Percentiles rank a stretch among this genome's conserved stretches.
These are phyloP conservation scores for Globodera ellingtonae DNA, from an alignment of 1,140 invertebrate species.

Conservation along the genomic window DNA sequence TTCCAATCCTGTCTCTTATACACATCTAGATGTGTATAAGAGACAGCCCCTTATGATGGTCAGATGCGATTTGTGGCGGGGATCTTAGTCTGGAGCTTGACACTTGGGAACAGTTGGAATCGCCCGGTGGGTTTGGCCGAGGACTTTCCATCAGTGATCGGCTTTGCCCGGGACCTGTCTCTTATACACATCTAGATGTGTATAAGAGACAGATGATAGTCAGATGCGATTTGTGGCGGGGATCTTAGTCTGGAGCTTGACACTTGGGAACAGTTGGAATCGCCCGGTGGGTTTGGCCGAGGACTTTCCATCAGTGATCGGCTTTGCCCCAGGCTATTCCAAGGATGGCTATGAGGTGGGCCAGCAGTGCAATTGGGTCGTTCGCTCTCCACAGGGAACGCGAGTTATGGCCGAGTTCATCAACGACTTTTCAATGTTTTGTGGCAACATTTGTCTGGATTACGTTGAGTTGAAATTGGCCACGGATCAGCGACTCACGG, in stretches of 20 bases:
- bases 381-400: slow-evolving; percentile 40
- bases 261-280: slow-evolving; percentile 50
- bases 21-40: too few relatives aligned
- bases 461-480: slow-evolving; percentile 60
- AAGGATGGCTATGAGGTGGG: slow-evolving; percentile 52
- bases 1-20: too few relatives aligned
- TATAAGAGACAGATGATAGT: too few relatives aligned
- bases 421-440: slow-evolving; percentile 60
- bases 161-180: too few relatives aligned
- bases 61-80: slow-evolving; percentile 61
- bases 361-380: slow-evolving; percentile 59
- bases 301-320: not conserved
- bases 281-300: slow-evolving; percentile 33
- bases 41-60: slow-evolving; percentile 8
- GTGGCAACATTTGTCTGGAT: slow-evolving; percentile 58
- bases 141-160: not conserved
- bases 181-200: too few relatives aligned
- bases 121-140: slow-evolving; percentile 33
- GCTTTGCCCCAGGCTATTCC: slow-evolving; percentile 35
- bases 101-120: slow-evolving; percentile 50
- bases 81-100: slow-evolving; percentile 33
- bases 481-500: slow-evolving; percentile 55
- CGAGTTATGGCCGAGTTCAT: slow-evolving; percentile 58
- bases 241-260: slow-evolving; percentile 33
- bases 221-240: slow-evolving; percentile 58